Evolutionary conservation across 2,113 vertebrate genomes (phyloP).

Genomic region (Pachycephala philippinensis): DNA sequence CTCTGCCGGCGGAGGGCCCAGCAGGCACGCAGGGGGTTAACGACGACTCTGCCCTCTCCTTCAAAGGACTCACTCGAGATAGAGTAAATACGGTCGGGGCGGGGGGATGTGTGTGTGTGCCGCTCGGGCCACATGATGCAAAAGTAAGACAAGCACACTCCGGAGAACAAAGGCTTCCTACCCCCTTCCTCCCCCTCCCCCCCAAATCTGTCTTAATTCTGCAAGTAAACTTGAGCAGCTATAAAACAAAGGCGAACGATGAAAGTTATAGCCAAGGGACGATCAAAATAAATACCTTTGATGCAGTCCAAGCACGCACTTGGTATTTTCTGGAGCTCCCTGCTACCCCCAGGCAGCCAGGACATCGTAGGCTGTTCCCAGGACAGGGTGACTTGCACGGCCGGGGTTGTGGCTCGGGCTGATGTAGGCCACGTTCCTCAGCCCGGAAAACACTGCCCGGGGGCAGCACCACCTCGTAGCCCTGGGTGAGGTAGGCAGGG

Average conservation of each 20-base stretch:
- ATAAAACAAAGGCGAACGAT: conserved; percentile 67
- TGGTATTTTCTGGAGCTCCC: background rate
- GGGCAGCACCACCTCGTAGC: background rate
- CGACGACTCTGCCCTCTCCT: conserved; percentile 43
- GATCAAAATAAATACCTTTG: conserved; percentile 62
- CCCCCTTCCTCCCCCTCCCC: conserved; percentile 31
- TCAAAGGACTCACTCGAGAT: conserved; percentile 59
- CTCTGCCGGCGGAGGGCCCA: background rate
- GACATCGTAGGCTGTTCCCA: background rate
- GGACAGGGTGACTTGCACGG: background rate
- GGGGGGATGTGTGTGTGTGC: background rate
- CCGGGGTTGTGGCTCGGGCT: background rate
- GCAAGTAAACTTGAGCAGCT: conserved; percentile 71
- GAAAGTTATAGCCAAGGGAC: conserved; percentile 67
- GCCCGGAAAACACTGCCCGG: background rate
- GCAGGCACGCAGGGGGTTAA: conserved; percentile 71
- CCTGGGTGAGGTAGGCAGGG: background rate
- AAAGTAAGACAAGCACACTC: conserved; percentile 67
- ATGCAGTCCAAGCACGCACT: conserved; percentile 46
- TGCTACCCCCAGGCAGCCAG: background rate
- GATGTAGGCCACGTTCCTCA: background rate
- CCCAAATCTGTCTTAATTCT: conserved; percentile 68
- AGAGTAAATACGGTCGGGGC: conserved; percentile 48
- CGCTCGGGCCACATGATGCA: conserved; percentile 57
- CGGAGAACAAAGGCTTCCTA: conserved; percentile 72